These are phyloP conservation scores for Apis florea DNA, from an alignment of 1,140 invertebrate species.

Conservation along the genomic window DNA sequence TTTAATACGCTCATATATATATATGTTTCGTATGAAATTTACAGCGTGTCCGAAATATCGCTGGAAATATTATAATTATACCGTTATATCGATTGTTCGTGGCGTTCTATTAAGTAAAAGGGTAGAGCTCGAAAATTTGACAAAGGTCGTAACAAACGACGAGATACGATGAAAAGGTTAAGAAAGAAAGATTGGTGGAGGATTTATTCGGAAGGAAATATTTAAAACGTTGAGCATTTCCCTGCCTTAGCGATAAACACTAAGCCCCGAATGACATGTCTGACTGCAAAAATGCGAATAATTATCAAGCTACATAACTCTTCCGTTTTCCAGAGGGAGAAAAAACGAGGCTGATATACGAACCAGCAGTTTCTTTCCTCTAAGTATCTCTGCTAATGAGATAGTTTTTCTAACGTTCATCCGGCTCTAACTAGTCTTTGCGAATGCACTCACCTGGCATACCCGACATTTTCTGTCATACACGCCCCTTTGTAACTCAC, in stretches of 20 bases:
- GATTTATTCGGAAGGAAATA: not conserved
- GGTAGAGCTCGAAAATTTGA: not conserved
- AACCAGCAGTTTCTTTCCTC: slow-evolving; percentile 1
- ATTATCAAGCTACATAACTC: slow-evolving; percentile 6
- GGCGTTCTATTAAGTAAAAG: no score
- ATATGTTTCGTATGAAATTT: not conserved
- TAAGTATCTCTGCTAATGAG: slow-evolving; percentile 7
- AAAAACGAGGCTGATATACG: not conserved
- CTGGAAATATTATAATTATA: no score
- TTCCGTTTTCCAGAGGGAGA: not conserved
- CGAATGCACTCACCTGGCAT: not conserved
- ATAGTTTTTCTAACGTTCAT: slow-evolving; percentile 23
- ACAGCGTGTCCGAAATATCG: no score
- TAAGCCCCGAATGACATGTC: not conserved
- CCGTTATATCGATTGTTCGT: no score
- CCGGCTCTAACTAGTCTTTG: slow-evolving; percentile 10
- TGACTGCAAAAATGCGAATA: slow-evolving; percentile 10
- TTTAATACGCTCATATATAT: not conserved
- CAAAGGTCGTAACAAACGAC: no score
- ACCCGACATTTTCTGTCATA: not conserved
- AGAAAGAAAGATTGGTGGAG: not conserved
- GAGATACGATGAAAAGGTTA: no score
- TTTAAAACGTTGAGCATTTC: not conserved
- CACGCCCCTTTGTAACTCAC: not conserved
- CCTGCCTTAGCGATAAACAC: not conserved